Conservation (phyloP, 2,113 vertebrate genomes). For the Oceanites oceanicus region DNA sequence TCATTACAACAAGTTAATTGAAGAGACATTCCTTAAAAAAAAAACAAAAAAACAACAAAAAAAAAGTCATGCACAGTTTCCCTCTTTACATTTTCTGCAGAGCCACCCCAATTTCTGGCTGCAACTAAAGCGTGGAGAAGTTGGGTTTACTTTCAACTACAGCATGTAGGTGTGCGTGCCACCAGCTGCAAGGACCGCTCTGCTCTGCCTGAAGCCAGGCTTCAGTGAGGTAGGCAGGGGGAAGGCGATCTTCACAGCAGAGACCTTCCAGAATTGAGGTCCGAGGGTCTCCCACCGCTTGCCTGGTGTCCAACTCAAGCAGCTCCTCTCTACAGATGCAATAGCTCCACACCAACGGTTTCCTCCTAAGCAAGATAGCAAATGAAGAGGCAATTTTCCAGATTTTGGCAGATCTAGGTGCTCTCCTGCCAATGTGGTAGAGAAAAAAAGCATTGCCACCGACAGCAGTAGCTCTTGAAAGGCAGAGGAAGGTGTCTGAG, state of each 20-base stretch:
- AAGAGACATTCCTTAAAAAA: background rate
- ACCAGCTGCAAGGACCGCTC: background rate
- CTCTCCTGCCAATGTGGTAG: background rate
- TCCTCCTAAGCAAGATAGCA: background rate
- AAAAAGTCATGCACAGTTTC: background rate
- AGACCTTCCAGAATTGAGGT: background rate
- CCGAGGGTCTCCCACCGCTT: background rate
- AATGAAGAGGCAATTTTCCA: background rate
- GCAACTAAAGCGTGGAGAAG: background rate
- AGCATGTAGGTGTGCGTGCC: background rate
- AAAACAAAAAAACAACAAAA: background rate
- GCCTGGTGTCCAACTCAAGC: background rate
- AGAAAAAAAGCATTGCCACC: background rate
- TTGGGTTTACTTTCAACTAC: background rate
- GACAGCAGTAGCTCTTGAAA: background rate
- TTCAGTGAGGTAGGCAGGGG: accelerated
- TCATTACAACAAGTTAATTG: conserved; percentile 54
- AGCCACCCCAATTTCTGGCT: background rate
- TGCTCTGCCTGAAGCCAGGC: background rate
- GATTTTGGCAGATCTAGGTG: background rate
- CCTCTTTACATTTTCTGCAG: background rate
- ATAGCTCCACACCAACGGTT: background rate
- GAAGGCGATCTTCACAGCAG: background rate
- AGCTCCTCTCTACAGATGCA: background rate
- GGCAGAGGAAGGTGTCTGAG: background rate